phyloP scores from a whole-genome alignment of 1,140 invertebrate genomes.

The Dolichoris vasculosae region DNA sequence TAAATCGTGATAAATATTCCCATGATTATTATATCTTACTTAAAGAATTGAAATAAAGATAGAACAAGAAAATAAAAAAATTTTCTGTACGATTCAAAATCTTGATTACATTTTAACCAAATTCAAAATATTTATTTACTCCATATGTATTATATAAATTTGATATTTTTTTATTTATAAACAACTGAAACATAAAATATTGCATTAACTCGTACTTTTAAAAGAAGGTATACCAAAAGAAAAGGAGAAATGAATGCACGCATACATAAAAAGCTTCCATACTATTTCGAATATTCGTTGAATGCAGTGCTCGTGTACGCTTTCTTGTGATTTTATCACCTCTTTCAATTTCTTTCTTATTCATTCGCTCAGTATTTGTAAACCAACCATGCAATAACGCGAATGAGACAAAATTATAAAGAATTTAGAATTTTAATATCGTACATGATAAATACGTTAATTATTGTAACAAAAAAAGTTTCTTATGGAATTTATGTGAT shows the following conservation, averaged over 20 bases:
- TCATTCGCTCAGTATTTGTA: neutral
- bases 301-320: neutral
- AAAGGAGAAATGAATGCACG: neutral
- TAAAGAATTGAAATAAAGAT: too few relatives aligned
- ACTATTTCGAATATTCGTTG: neutral
- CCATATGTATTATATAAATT: too few relatives aligned
- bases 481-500: too few relatives aligned
- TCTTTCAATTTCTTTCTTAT: neutral
- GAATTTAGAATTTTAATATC: neutral
- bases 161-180: too few relatives aligned
- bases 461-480: too few relatives aligned
- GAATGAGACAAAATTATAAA: neutral
- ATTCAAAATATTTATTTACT: too few relatives aligned
- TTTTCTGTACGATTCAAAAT: too few relatives aligned
- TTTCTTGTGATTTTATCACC: neutral
- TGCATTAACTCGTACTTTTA: neutral
- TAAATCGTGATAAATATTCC: too few relatives aligned
- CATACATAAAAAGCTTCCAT: neutral
- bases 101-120: too few relatives aligned
- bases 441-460: neutral
- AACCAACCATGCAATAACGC: neutral
- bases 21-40: too few relatives aligned
- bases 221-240: neutral
- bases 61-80: too few relatives aligned
- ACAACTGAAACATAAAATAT: too few relatives aligned